Conservation (phyloP, 2,113 vertebrate species). For the Triplophysa siluroides region DNA sequence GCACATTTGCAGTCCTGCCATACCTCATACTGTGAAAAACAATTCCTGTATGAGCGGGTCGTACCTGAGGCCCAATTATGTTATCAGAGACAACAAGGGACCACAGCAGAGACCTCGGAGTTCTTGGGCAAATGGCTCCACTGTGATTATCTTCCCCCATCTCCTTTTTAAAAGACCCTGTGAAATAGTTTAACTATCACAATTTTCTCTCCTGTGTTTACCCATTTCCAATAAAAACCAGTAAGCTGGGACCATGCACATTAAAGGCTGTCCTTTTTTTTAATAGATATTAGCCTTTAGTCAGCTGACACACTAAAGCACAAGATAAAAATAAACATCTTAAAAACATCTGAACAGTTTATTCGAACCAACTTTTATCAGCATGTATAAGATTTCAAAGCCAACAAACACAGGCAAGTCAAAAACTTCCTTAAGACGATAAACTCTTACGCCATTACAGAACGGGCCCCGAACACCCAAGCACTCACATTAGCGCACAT, state of each 20-base stretch:
- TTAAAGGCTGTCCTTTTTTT: not conserved
- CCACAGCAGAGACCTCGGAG: slow-evolving; percentile 35
- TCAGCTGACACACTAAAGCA: too few species aligned
- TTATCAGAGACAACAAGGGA: slow-evolving; percentile 52
- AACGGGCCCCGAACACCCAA: not conserved
- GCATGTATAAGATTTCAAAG: not conserved
- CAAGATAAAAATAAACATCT: too few species aligned
- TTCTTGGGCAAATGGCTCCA: slow-evolving; percentile 16
- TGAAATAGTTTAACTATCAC: not conserved
- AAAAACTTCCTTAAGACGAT: not conserved
- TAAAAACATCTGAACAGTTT: too few species aligned
- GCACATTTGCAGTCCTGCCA: slow-evolving; percentile 48
- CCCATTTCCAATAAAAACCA: not conserved
- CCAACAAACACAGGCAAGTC: not conserved
- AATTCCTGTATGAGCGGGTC: slow-evolving; percentile 18
- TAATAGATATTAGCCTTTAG: too few species aligned
- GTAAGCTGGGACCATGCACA: not conserved
- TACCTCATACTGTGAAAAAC: slow-evolving; percentile 45
- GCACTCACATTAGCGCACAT: not conserved
- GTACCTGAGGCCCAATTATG: slow-evolving; percentile 52
- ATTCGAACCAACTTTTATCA: too few species aligned
- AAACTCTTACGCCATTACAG: not conserved
- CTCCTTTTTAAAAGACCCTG: not conserved
- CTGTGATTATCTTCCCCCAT: slow-evolving; percentile 14
- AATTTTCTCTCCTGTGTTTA: not conserved